Evolutionary conservation across 2,113 vertebrate genomes (phyloP).

Genomic region (Chinchilla lanigera): DNA sequence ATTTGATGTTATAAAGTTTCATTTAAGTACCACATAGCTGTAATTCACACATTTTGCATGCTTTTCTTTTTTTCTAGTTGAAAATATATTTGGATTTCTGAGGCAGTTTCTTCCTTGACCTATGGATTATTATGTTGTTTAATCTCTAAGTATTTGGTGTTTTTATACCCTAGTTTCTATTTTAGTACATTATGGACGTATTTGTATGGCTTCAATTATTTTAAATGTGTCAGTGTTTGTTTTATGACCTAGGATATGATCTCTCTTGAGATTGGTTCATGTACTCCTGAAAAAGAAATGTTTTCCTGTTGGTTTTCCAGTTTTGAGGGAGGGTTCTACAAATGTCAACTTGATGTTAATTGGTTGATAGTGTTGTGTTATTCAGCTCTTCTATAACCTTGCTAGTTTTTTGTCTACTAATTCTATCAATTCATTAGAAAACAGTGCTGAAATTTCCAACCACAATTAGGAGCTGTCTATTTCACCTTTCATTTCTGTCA

Average conservation of each 20-base stretch:
- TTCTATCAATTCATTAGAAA: not conserved
- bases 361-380: not conserved
- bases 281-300: not conserved
- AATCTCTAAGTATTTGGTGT: not conserved
- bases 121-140: not conserved
- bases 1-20: not conserved
- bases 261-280: not conserved
- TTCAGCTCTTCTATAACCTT: not conserved
- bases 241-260: not conserved
- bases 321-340: not conserved
- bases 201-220: not conserved
- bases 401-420: not conserved
- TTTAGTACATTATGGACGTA: not conserved
- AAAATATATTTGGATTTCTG: conserved; percentile 13
- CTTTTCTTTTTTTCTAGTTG: not conserved
- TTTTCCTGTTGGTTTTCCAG: not conserved
- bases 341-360: not conserved
- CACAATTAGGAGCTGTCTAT: not conserved
- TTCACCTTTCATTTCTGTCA: not conserved
- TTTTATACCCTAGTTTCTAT: not conserved
- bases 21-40: not conserved
- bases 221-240: not conserved
- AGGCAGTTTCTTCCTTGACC: not conserved
- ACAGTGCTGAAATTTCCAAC: not conserved
- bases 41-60: not conserved